Conservation (phyloP, 2,797 vertebrate genomes). For the Mus spretus region DNA sequence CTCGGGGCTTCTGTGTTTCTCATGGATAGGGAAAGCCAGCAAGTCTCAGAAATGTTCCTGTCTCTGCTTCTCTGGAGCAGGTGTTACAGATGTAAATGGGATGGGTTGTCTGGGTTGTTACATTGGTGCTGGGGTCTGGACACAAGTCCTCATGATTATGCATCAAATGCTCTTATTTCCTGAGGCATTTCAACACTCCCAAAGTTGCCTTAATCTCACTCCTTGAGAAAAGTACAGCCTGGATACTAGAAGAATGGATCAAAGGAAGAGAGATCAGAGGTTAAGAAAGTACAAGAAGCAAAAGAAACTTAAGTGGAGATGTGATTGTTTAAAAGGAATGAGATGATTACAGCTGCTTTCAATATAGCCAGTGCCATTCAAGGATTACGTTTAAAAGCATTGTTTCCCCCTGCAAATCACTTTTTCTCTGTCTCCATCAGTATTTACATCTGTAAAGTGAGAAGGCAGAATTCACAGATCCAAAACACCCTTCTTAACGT, state of each 20-base stretch:
- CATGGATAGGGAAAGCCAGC: no score
- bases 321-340: not conserved
- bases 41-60: not conserved
- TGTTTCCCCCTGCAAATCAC: not conserved
- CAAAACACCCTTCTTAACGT: not conserved
- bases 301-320: not conserved
- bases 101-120: not conserved
- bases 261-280: not conserved
- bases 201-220: not conserved
- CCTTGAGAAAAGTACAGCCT: not conserved
- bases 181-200: not conserved
- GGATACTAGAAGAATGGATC: not conserved
- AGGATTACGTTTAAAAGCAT: not conserved
- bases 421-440: not conserved
- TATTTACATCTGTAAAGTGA: slow-evolving; percentile 8
- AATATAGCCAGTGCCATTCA: not conserved
- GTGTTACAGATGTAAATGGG: not conserved
- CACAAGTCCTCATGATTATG: not conserved
- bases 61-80: not conserved
- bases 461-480: not conserved
- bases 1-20: not conserved
- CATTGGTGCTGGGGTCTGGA: not conserved
- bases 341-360: not conserved
- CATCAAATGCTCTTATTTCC: not conserved
- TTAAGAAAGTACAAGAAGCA: not conserved